Conservation (phyloP, 2,888 invertebrate genomes). For the Fragum whitleyi region DNA sequence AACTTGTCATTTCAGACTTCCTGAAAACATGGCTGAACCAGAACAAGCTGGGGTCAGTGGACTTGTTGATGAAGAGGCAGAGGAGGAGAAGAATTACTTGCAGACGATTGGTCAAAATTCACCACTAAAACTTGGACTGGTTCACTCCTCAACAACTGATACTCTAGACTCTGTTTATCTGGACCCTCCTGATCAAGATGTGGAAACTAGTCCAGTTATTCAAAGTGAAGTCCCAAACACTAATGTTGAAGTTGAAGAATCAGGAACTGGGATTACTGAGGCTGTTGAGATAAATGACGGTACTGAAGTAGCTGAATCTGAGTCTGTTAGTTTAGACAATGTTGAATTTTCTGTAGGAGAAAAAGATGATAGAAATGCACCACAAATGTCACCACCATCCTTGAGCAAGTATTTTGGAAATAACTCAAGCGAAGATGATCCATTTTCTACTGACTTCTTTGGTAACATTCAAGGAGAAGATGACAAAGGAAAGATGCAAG, state of each 20-base stretch:
- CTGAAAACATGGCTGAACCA: neutral
- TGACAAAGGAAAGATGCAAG: constrained; percentile 30
- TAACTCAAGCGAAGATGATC: constrained; percentile 57
- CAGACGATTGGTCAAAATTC: constrained; percentile 10
- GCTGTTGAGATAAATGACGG: constrained; percentile 5
- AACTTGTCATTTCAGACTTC: neutral
- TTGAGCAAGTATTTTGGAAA: constrained; percentile 78
- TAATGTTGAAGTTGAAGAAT: constrained; percentile 35
- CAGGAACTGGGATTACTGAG: constrained; percentile 18
- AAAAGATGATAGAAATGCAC: constrained; percentile 12
- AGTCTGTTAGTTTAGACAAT: constrained; percentile 6
- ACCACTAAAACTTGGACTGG: constrained; percentile 48
- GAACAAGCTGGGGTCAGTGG: constrained; percentile 36
- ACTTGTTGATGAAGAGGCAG: constrained; percentile 55
- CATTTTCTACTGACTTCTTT: constrained; percentile 72
- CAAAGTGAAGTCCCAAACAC: constrained; percentile 17
- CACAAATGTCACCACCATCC: constrained; percentile 47
- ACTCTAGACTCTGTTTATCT: constrained; percentile 80
- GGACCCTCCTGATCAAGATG: constrained; percentile 70
- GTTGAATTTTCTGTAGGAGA: constrained; percentile 2
- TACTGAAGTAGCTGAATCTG: constrained; percentile 25
- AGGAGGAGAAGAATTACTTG: constrained; percentile 46
- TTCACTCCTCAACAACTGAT: constrained; percentile 80
- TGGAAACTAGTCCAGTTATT: constrained; percentile 5
- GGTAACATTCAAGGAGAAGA: constrained; percentile 62